phyloP scores from a whole-genome alignment of 2,113 vertebrate species.

The Triplophysa rosa region DNA sequence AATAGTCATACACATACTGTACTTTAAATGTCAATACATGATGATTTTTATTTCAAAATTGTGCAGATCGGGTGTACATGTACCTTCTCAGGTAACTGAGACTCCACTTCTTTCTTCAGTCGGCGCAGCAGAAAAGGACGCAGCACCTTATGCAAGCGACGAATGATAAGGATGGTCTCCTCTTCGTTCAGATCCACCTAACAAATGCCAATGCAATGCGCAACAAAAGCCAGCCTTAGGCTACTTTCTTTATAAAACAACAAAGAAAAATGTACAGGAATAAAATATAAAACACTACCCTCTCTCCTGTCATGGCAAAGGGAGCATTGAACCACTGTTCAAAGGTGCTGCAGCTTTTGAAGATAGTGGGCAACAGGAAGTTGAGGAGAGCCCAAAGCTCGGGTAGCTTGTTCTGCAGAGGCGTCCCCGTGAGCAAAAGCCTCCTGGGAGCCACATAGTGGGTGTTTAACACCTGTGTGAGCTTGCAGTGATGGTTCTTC shows the following conservation, averaged over 20 bases:
- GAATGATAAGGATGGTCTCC: conserved; percentile 96
- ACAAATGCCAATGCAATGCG: background rate
- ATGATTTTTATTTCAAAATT: too few species aligned
- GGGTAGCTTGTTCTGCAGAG: conserved; percentile 93
- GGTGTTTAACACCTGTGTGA: conserved; percentile 97
- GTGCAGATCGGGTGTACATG: background rate
- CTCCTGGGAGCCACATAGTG: conserved; percentile 95
- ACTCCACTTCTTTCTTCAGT: conserved; percentile 97
- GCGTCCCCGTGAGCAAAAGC: conserved; percentile 92
- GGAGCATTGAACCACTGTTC: conserved; percentile 99
- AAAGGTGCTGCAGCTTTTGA: conserved; percentile 98
- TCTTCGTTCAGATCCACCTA: conserved; percentile 98
- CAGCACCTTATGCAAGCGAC: conserved; percentile 95
- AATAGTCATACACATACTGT: too few species aligned
- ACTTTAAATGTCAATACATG: too few species aligned
- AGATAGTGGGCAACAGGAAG: conserved; percentile 96
- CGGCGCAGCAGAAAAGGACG: conserved; percentile 92
- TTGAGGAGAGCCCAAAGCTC: conserved; percentile 98
- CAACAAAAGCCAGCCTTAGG: background rate
- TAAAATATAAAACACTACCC: conserved; percentile 69
- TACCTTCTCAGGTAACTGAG: conserved; percentile 97
- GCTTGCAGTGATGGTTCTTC: conserved; percentile 98
- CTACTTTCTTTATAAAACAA: background rate
- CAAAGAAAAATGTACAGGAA: background rate
- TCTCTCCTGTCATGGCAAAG: conserved; percentile 97